Evolutionary conservation across 2,113 vertebrate species (phyloP), one percentile per base, ranked within the genome.

Genomic region (Pelvicachromis taeniatus): DNA sequence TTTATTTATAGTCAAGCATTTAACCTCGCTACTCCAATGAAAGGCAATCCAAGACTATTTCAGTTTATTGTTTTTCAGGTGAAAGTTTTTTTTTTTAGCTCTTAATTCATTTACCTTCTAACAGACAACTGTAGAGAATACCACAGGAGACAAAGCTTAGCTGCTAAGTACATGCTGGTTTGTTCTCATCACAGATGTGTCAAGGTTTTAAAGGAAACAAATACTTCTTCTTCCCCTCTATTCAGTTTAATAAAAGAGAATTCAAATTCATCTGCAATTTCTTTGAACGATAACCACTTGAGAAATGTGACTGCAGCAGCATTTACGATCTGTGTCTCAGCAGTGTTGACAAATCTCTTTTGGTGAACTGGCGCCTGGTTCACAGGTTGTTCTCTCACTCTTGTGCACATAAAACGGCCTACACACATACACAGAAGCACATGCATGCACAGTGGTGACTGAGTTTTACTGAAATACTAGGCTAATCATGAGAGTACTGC

Each of bases 401-500:
- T 35, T 5, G 6, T 68, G 31, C 52, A 54, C 68, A 23, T 19
- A 40, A 3, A 65, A 63, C 19, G 5, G 45, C 70, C 73, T 42
- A 6, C 70, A 11, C 26, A 21, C 42, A 13, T 5, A 52, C n/a
- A 31, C 5, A 61, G 9, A 82, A 26, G 35, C 38, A 40, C 75
- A 59, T 63, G n/a, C 21, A 16, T 26, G 17, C 14, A 38, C 48
- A 78, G 38, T 26, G 59, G 7, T 14, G 45, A 65, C 63, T 26
- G 33, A 83, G 53, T 80, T 70, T 45, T 19, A 31, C 23, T 82
- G 54, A 83, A 83, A 82, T 80, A 11, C 26, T 0, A 12, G 14
- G 31, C 80, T 90, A 88, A 88, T 91, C 84, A 88, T 75, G 77
- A 7, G 77, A 2, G 73, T 31, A 7, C 85, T 86, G 89, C 10